Base-by-base conservation (phyloP, 2,113 vertebrate species). In the Anarrhichthys ocellatus region DNA sequence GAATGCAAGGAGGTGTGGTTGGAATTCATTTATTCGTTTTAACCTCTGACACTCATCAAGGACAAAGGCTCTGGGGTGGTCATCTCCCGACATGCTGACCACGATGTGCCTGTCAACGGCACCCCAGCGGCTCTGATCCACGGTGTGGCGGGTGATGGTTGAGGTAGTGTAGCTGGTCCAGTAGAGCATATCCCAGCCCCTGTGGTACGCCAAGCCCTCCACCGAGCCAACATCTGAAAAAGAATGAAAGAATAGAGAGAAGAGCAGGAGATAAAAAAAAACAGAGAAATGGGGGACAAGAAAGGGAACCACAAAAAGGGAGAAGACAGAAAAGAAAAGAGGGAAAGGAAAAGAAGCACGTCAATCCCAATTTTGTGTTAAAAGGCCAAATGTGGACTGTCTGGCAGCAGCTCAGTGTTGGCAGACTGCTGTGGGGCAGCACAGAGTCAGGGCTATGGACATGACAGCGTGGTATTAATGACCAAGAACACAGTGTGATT, bases 121-220 rank as follows among this genome's bases (percentile, higher is more conserved):
- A 0, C 97, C 97, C 17, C 94, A 82, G 2, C 95, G 96, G 69
- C 86, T 96, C 95, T 99, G 98, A 92, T 98, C 96, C 90, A 99
- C 97, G 0, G 97, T 98, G 94, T 99, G 98, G 1, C 98, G 96
- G 1, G 97, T 97, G 91, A 98, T 99, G 92, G 98, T 99, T 76
- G 98, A 99, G 0, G 97, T 99, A 1, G 98, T 99, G 86, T 98
- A 99, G 92, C 98, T 99, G 0, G 98, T 99, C 98, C 98, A 99
- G 86, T 98, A 99, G 13, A 99, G 92, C 0, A 97, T 97, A 93
- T 99, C 97, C 98, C 96, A 98, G 81, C 94, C 96, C 0, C 97
- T 95, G 92, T 99, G 98, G 94, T 99, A 99, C 0, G 98, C 97
- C 94, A 99, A 92, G 3, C 98, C 98, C 91, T 99, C 98, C 88